Evolutionary conservation across 2,113 vertebrate genomes (phyloP), one percentile per base, ranked within the genome.

Genomic region (Solea solea): DNA sequence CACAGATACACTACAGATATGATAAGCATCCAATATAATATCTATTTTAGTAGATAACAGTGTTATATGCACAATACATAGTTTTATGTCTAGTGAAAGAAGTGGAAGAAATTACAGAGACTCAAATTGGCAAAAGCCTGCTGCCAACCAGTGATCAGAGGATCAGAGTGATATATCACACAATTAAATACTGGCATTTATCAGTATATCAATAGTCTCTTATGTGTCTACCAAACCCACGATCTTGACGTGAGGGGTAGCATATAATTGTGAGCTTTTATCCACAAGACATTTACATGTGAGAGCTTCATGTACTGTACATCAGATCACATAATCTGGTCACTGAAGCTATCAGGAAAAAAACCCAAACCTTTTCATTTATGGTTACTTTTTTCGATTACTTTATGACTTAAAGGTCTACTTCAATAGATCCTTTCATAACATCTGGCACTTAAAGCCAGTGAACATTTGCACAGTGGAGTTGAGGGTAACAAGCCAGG

Each of bases 351-450:
- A 89, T 90, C 79, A 69, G 62, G 56, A 70, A 44, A 59, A 74
- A 83, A 34, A 34, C 1, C 1, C 14, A 48, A 11, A 5, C 12
- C 64, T 80, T 78, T 64, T 83, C 70, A 78, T 73, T 70, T 69
- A 50, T 11, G 15, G 66, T 50, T 64, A 44, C 49, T 67, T 59
- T 59, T 54, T 66, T 72, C 69, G 56, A 67, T 64, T 71, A 52
- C 59, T 84, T 83, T 85, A 85, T 78, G 89, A 86, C 85, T 46
- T 76, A 45, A 78, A 81, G 72, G 79, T 85, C 72, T 49, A 82
- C 76, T 86, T 85, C 84, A 89, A 79, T 88, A 67, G 86, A 80
- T 73, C 75, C 89, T 90, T 90, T 91, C 83, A 89, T 88, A 90
- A 90, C 90, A 93, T 93, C 88, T 92, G 92, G 90, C 77, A 80